Base-by-base conservation (phyloP, 2,113 vertebrate genomes). In the Phrynosoma blainvillii region DNA sequence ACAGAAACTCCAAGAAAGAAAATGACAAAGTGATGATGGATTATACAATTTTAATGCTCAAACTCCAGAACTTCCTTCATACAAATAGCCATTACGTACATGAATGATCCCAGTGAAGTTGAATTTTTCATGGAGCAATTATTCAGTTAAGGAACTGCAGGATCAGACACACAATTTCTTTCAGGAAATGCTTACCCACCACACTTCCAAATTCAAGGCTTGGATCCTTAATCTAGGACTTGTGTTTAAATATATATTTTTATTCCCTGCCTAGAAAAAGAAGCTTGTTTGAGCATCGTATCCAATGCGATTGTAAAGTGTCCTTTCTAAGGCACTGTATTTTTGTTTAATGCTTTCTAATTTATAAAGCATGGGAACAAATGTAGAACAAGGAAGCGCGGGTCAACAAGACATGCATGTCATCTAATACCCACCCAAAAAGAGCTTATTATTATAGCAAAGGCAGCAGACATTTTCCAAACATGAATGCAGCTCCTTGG, bases 61-160 rank as follows among this genome's bases (percentile, higher is more conserved):
- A 93, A 92, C 89, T 86, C 65, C 74, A 82, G 88, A 92, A 89
- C 56, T 74, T 87, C 89, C 81, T 1, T 5, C 20, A 73, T 87
- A 68, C 68, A 89, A 70, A 87, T 85, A 87, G 56, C 92, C 87
- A 9, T 85, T 90, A 89, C 84, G 89, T 86, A 93, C 80, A 82
- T 88, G 86, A 75, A 85, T 56, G 87, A 71, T 4, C 71, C 79
- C 0, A 2, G 70, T 79, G 75, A 93, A 91, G 89, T 94, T 89
- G 91, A 91, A 78, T 74, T 86, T 87, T 27, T 0, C 1, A 87
- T 79, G 76, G 84, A 84, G 23, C 16, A 12, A 14, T 84, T 91
- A 76, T 79, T 92, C 62, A 68, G 73, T 1, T 70, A 86, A 85
- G 79, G 66, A 8, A 85, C 89, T 86, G 89, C 1, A 47, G 84